These are phyloP conservation scores for Pitangus sulphuratus DNA, from an alignment of 2,797 vertebrate genomes.

Conservation along the genomic window DNA sequence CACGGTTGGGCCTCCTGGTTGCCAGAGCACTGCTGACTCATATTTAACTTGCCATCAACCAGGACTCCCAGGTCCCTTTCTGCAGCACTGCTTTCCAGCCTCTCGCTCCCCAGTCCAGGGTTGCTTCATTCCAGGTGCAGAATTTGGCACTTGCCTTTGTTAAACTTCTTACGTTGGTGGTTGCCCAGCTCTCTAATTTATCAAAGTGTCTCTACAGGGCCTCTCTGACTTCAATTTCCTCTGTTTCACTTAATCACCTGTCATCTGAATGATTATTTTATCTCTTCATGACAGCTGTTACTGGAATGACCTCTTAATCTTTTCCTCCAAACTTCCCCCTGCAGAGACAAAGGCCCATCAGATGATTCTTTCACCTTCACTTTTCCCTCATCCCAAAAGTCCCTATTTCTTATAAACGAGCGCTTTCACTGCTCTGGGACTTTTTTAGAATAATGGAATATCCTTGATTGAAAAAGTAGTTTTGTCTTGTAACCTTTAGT, in stretches of 20 bases:
- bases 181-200: background rate
- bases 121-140: background rate
- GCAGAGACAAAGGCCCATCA: background rate
- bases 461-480: background rate
- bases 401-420: background rate
- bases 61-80: background rate
- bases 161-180: background rate
- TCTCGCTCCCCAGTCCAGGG: background rate
- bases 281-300: background rate
- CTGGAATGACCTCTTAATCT: background rate
- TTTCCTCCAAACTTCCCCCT: background rate
- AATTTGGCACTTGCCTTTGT: background rate
- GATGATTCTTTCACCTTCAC: background rate
- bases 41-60: fast-evolving
- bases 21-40: background rate
- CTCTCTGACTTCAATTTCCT: background rate
- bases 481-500: background rate
- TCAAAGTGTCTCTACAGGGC: background rate
- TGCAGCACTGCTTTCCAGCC: fast-evolving
- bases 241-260: background rate
- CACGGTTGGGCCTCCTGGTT: fast-evolving
- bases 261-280: background rate
- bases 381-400: background rate
- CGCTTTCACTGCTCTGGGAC: background rate
- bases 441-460: background rate